Base-by-base conservation (phyloP, 2,797 vertebrate genomes). In the Philypnodon macrostomus region DNA sequence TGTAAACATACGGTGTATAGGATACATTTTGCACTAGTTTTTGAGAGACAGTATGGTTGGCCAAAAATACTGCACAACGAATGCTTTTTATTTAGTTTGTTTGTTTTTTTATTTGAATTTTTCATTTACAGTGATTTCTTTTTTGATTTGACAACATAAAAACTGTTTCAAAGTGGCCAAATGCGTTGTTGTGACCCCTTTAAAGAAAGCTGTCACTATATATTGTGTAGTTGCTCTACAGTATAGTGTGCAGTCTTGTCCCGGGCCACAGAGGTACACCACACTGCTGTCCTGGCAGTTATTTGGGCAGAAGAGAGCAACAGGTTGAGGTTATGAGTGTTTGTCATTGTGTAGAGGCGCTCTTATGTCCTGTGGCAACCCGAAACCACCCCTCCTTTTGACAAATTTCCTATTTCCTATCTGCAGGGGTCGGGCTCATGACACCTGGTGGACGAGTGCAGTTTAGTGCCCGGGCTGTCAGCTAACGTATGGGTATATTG, bases 401-500 rank as follows among this genome's bases (percentile, higher is more conserved):
- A 86, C 76, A 78, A 75, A 88, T 86, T 79, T 75, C 74, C 66
- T 67, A 71, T 81, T 84, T 69, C 51, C 67, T 32, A 58, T 80
- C 75, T 71, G 59, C 70, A 42, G 55, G 65, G 63, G 68, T 69
- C 7, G 7, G 47, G 63, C 70, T 65, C 61, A 46, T 71, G 80
- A 79, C 85, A 85, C 77, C 81, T 77, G 84, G 74, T 70, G 63
- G 66, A 77, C 57, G 63, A 67, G 74, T 75, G 41, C 62, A 65
- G 74, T 83, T 73, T 72, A 80, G 81, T 66, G 71, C 70, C 73
- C 75, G 58, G 58, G 62, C 67, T 81, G 83, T 83, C 75, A 72
- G 73, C 74, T 89, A 86, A 88, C 83, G 81, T 88, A 88, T 85
- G 83, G 79, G 72, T 74, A 67, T 70, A 70, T 77, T 88, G 87